Evolutionary conservation across 2,888 invertebrate genomes (phyloP).

Genomic region (Campoplex nolae): DNA sequence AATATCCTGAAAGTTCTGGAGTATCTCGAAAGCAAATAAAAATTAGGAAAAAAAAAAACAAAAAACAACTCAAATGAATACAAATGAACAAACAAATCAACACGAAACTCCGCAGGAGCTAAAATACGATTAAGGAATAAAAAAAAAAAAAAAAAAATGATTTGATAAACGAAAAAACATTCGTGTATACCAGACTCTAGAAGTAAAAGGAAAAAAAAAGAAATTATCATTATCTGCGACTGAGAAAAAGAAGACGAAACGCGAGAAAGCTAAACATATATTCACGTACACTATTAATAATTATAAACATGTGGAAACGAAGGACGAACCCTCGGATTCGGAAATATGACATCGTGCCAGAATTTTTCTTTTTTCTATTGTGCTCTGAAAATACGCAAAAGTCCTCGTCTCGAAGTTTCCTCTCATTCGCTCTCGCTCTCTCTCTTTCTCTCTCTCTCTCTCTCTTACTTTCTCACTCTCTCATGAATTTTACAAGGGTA

Average conservation of each 20-base stretch:
- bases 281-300: slow-evolving; percentile 25
- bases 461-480: slow-evolving; percentile 21
- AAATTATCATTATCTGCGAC: slow-evolving; percentile 1
- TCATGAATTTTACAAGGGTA: slow-evolving; percentile 45
- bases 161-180: not conserved
- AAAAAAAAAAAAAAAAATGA: slow-evolving; percentile 29
- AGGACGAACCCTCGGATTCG: slow-evolving; percentile 39
- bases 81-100: slow-evolving; percentile 25
- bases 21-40: slow-evolving; percentile 75
- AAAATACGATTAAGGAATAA: slow-evolving; percentile 36
- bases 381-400: slow-evolving; percentile 12
- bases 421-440: slow-evolving; percentile 37
- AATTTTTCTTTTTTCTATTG: slow-evolving; percentile 23
- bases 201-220: slow-evolving; percentile 22
- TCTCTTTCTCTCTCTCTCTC: slow-evolving; percentile 29
- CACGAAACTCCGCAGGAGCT: slow-evolving; percentile 27
- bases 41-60: slow-evolving; percentile 65
- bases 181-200: slow-evolving; percentile 1
- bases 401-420: slow-evolving; percentile 26
- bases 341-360: slow-evolving; percentile 40
- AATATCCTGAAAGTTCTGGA: slow-evolving; percentile 74
- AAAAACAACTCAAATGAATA: slow-evolving; percentile 19
- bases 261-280: slow-evolving; percentile 32
- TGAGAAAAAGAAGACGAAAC: slow-evolving; percentile 52
- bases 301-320: slow-evolving; percentile 42